phyloP scores from a whole-genome alignment of 2,797 vertebrate genomes.

The Emys orbicularis region DNA sequence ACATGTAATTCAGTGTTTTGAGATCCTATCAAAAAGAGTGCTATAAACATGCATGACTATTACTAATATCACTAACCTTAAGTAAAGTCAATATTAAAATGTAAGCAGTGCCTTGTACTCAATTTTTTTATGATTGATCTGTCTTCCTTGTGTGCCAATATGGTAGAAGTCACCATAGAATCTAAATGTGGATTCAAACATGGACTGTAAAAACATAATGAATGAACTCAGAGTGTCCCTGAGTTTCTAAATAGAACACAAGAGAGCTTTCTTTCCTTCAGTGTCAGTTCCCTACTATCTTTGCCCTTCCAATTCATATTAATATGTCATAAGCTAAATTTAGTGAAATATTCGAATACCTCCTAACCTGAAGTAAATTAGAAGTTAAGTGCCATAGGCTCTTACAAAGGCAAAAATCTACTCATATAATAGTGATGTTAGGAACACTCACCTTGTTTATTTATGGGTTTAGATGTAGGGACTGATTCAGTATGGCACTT shows the following conservation, averaged over 20 bases:
- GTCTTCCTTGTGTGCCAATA: background rate
- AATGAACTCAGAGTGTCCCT: background rate
- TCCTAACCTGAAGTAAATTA: background rate
- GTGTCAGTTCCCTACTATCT: background rate
- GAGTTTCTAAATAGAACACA: background rate
- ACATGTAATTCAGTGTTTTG: background rate
- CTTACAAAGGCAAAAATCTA: background rate
- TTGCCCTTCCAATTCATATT: background rate
- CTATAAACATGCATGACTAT: background rate
- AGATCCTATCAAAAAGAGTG: background rate
- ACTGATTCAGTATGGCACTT: background rate
- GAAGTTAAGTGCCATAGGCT: background rate
- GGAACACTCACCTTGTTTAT: rapidly evolving
- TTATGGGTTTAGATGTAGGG: background rate
- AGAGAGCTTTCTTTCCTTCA: rapidly evolving
- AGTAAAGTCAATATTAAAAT: background rate
- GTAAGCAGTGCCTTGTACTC: background rate
- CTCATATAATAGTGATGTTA: background rate
- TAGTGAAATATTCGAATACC: background rate
- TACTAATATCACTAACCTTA: background rate
- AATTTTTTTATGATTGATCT: background rate
- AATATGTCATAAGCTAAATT: background rate
- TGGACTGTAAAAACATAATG: background rate
- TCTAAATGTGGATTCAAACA: background rate
- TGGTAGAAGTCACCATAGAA: background rate